phyloP scores from a whole-genome alignment of 2,113 vertebrate genomes.

The Penelope pileata region DNA sequence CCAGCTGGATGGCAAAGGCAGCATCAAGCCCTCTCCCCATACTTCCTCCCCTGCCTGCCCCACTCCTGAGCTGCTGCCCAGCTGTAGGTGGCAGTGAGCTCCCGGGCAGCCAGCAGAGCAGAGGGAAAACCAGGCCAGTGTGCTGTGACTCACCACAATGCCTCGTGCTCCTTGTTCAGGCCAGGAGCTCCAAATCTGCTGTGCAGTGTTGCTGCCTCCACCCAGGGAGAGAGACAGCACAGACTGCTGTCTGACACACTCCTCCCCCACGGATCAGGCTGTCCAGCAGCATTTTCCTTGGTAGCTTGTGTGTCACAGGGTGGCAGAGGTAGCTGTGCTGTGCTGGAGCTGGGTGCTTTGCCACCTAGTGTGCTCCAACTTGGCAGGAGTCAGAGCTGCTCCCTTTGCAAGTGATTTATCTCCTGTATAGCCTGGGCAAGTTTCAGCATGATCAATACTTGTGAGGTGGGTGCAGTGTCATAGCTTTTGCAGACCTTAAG shows the following conservation, averaged over 20 bases:
- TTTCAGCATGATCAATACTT: neutral
- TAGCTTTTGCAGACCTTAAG: neutral
- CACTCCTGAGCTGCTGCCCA: neutral
- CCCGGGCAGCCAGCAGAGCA: neutral
- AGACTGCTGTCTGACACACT: accelerated
- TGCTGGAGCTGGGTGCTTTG: neutral
- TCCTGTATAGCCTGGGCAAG: accelerated
- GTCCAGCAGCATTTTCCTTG: accelerated
- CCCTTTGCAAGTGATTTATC: accelerated
- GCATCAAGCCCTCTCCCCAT: accelerated
- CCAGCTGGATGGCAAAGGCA: neutral
- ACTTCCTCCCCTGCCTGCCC: neutral
- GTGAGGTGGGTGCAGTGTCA: accelerated
- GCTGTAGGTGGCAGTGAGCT: neutral
- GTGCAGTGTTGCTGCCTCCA: neutral
- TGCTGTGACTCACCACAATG: neutral
- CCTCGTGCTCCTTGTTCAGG: neutral
- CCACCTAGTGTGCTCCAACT: neutral
- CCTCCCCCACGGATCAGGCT: neutral
- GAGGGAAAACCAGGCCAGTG: neutral
- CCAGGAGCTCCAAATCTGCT: neutral
- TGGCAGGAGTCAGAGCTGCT: neutral
- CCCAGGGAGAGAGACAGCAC: neutral
- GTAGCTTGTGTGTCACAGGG: neutral
- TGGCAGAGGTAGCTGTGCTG: neutral